Conservation (phyloP, 2,797 vertebrate genomes). For the Dryobates pubescens region DNA sequence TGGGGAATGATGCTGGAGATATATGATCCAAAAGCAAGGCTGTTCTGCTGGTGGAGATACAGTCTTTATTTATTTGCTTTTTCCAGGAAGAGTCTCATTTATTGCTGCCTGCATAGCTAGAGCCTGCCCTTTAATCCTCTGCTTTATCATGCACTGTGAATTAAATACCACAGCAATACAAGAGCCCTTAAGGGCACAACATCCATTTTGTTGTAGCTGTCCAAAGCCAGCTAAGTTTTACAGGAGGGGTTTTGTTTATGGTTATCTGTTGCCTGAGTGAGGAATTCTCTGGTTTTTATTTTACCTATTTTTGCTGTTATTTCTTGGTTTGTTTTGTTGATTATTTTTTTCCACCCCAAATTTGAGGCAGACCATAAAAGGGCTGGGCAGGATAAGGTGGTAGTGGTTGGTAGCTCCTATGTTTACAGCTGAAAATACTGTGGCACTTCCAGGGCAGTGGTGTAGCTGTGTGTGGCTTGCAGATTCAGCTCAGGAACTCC, state of each 20-base stretch:
- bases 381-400: neutral
- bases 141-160: slow-evolving; percentile 13
- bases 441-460: neutral
- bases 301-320: neutral
- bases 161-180: slow-evolving; percentile 38
- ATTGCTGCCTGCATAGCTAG: slow-evolving; percentile 10
- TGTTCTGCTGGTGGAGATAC: neutral
- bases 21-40: neutral
- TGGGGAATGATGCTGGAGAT: neutral
- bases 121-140: slow-evolving; percentile 39
- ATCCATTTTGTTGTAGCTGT: slow-evolving; percentile 36
- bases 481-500: neutral
- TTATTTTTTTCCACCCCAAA: neutral
- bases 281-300: neutral
- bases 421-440: neutral
- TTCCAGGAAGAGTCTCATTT: slow-evolving; percentile 8
- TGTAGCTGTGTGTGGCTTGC: neutral
- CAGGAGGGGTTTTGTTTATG: neutral
- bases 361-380: neutral
- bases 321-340: neutral
- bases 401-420: neutral
- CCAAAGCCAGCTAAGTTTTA: slow-evolving; percentile 21
- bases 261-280: neutral
- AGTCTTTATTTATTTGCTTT: slow-evolving; percentile 31
- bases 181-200: slow-evolving; percentile 42